Base-by-base conservation (phyloP, 2,888 invertebrate genomes). In the Helicoverpa assulta region DNA sequence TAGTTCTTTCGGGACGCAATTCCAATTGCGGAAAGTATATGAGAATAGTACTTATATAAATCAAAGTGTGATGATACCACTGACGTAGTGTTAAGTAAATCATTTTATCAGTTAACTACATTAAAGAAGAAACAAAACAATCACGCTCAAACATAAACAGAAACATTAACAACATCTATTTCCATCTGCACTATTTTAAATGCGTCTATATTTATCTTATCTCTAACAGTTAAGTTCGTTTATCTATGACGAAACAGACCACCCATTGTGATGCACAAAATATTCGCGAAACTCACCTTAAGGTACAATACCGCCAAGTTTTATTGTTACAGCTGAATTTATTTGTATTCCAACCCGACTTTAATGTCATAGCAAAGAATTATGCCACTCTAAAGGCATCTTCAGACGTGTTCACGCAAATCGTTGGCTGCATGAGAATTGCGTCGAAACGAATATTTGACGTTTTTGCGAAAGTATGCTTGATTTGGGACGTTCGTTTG, bases 261-360 rank as follows among this genome's bases (percentile, higher is more conserved):
- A 83, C 88, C 78, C 69, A 72, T 81, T 68, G 84, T 59, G 82
- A 40, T 64, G 58, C 56, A 71, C 77, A 67, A 85, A 83, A 80
- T 84, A 84, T 78, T 81, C 80, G 81, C 83, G 68, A 76, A 81
- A 81, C 75, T 86, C 86, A 88, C 86, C 85, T 88, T 87, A 16
- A 83, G 63, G 71, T 66, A 40, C 61, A 72, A 21, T 55, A 19
- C 18, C 57, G 66, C 55, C 76, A 80, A 67, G 74, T 86, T 89
- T 88, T 88, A 90, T 88, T 89, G 86, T 88, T 86, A 88, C 84
- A 85, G 78, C 83, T 73, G 79, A 83, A 87, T 87, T 89, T 87
- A 87, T 88, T 84, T 72, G 68, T 77, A 74, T 73, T 76, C 67
- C 70, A 14, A 55, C 59, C 65, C 77, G 73, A 76, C 80, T 85